These are phyloP conservation scores for Hirtodrosophila trivittata DNA, from an alignment of 2,888 invertebrate species.

Conservation along the genomic window DNA sequence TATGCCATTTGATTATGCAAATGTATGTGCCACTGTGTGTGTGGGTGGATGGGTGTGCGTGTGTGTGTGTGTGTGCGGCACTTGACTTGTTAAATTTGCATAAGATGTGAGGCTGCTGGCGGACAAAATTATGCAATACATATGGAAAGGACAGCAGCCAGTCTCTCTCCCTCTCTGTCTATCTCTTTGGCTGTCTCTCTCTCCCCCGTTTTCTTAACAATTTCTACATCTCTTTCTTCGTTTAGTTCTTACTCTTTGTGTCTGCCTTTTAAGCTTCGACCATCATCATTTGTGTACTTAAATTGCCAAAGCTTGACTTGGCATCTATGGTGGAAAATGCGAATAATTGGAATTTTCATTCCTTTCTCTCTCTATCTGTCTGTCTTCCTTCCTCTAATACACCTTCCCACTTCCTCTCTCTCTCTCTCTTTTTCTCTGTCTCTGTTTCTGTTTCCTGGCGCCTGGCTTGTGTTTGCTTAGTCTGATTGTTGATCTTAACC, in stretches of 20 bases:
- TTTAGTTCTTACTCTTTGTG: background rate
- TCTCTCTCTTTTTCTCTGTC: conserved; percentile 1
- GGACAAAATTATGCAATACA: conserved; percentile 66
- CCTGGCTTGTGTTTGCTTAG: background rate
- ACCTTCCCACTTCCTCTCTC: background rate
- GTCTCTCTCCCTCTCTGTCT: background rate
- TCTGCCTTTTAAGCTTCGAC: conserved; percentile 27
- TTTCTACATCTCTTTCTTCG: background rate
- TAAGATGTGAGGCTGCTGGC: conserved; percentile 55
- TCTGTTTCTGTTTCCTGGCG: background rate
- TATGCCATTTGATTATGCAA: conserved; percentile 79
- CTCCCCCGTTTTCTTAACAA: background rate
- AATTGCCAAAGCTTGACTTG: conserved; percentile 22
- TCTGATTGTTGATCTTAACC: too few relatives aligned
- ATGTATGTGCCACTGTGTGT: conserved; percentile 36
- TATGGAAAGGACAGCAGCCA: conserved; percentile 37
- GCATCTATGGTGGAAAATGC: conserved; percentile 14
- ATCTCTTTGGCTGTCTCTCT: background rate
- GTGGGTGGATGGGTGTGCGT: conserved; percentile 13
- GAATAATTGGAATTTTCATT: background rate
- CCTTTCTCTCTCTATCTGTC: background rate
- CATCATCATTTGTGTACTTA: conserved; percentile 36
- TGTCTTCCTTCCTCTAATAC: background rate
- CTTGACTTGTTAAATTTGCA: conserved; percentile 77
- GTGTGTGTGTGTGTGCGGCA: conserved; percentile 40